Conservation (phyloP, 2,888 invertebrate genomes). For the Nomada ferruginata region DNA sequence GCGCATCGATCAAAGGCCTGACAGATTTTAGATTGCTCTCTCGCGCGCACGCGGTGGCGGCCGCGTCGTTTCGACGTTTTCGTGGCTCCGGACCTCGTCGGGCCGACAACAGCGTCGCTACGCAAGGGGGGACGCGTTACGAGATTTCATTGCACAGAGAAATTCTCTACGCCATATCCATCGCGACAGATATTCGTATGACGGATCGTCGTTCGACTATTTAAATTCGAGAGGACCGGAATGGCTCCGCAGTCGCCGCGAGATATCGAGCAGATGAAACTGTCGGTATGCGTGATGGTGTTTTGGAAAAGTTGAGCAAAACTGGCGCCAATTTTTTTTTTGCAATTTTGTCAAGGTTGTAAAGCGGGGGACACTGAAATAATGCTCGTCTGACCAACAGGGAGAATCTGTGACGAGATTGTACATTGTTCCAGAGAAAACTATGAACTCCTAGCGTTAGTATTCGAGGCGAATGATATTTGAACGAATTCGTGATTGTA, state of each 20-base stretch:
- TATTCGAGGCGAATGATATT: no score
- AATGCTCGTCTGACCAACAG: no score
- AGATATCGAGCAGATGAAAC: constrained; percentile 64
- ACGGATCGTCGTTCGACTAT: constrained; percentile 68
- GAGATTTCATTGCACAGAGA: constrained; percentile 65
- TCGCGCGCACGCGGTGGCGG: constrained; percentile 64
- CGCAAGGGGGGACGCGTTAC: constrained; percentile 26
- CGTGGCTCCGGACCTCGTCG: constrained; percentile 43
- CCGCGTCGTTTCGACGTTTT: constrained; percentile 70
- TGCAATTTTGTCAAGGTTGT: no score
- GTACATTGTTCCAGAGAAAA: no score
- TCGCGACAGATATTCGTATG: constrained; percentile 53
- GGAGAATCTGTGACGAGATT: no score
- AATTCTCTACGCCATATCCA: constrained; percentile 55
- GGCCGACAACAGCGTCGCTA: constrained; percentile 10
- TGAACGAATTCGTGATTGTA: no score
- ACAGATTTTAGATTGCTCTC: constrained; percentile 83
- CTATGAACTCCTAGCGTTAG: no score
- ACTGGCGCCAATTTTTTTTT: no score
- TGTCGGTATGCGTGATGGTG: constrained; percentile 57
- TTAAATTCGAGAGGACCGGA: constrained; percentile 61
- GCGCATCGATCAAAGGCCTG: constrained; percentile 83
- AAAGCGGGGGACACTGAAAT: no score
- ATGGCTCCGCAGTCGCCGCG: constrained; percentile 26
- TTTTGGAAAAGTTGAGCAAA: no score